phyloP scores from a whole-genome alignment of 2,113 vertebrate species.

The Paralichthys olivaceus region DNA sequence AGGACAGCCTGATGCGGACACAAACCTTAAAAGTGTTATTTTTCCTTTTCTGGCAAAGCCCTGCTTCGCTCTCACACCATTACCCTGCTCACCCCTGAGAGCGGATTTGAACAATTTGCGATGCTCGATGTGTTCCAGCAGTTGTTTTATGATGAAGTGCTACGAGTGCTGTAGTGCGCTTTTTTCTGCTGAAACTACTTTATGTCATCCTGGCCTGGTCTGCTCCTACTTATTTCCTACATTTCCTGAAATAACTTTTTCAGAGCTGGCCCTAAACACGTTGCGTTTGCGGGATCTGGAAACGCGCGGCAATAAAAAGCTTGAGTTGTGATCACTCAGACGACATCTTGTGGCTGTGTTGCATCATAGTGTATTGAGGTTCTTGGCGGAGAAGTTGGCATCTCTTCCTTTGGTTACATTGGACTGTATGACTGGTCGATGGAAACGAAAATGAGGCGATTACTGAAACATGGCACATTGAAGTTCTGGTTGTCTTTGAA shows the following conservation, averaged over 20 bases:
- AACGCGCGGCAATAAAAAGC: neutral
- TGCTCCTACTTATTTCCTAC: constrained; percentile 12
- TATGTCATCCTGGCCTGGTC: constrained; percentile 1
- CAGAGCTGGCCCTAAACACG: neutral
- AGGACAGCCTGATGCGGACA: constrained; percentile 13
- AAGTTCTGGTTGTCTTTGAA: neutral
- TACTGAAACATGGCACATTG: neutral
- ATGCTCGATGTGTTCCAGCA: neutral
- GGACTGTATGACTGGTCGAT: neutral
- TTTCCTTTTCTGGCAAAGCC: neutral
- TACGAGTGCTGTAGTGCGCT: neutral
- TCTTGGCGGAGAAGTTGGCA: neutral
- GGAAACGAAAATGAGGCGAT: neutral
- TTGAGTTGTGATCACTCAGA: neutral
- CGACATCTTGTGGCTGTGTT: constrained; percentile 17
- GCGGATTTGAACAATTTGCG: constrained; percentile 5
- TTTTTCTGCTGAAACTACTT: constrained; percentile 16
- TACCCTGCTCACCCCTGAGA: constrained; percentile 5
- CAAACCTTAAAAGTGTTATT: neutral
- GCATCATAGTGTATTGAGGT: constrained; percentile 1
- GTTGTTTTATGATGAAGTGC: neutral
- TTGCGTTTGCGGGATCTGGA: constrained; percentile 19
- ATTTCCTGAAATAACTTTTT: constrained; percentile 40
- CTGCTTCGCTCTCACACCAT: neutral
- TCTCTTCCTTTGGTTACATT: neutral